Evolutionary conservation across 2,888 invertebrate genomes (phyloP).

Genomic region (Sialis lutaria): DNA sequence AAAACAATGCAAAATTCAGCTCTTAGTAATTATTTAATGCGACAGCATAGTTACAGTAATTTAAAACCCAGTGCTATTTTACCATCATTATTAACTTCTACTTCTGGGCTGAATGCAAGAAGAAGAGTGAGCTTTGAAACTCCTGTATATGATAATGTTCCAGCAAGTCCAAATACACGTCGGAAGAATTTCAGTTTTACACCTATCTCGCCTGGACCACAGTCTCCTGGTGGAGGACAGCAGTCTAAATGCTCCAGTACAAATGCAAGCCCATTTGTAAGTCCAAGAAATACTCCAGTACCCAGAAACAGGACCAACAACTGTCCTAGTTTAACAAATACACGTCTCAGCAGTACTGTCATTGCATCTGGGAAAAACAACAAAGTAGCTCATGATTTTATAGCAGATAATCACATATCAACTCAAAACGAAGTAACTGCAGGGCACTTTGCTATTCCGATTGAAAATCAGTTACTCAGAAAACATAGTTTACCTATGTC

Average conservation of each 20-base stretch:
- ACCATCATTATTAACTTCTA: slow-evolving; percentile 17
- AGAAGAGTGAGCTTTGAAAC: slow-evolving; percentile 41
- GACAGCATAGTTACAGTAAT: slow-evolving; percentile 5
- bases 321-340: slow-evolving; percentile 16
- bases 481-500: slow-evolving; percentile 38
- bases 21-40: slow-evolving; percentile 1
- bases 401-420: no score
- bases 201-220: slow-evolving; percentile 68
- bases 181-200: slow-evolving; percentile 71
- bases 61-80: slow-evolving; percentile 19
- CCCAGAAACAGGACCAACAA: slow-evolving; percentile 26
- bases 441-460: slow-evolving; percentile 16
- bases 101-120: slow-evolving; percentile 19
- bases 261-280: slow-evolving; percentile 65
- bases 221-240: slow-evolving; percentile 33
- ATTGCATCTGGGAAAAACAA: no score
- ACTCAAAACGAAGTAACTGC: slow-evolving; percentile 16
- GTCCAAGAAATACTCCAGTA: slow-evolving; percentile 60
- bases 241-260: slow-evolving; percentile 45
- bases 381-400: no score
- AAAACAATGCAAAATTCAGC: not conserved
- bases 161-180: slow-evolving; percentile 59
- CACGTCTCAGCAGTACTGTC: no score
- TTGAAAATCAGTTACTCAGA: slow-evolving; percentile 10
- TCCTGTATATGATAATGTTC: slow-evolving; percentile 29